Percentiles rank a stretch among this genome's conserved stretches.
Conservation (phyloP, 2,113 vertebrate species). For the Varanus salvator region DNA sequence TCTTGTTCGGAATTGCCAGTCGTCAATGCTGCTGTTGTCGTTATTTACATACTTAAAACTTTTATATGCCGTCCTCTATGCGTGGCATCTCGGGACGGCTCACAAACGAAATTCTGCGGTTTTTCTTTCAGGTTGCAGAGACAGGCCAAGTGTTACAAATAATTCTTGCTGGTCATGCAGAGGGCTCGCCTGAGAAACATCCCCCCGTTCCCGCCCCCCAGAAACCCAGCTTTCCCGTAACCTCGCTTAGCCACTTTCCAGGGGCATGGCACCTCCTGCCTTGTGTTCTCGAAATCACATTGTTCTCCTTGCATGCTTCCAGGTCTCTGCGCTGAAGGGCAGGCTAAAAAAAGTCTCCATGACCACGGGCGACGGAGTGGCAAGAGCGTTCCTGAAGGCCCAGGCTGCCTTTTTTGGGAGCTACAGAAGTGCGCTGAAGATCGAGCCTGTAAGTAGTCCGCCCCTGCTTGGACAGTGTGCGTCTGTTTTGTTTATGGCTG, state of each 20-base stretch:
- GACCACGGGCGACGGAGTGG: slow-evolving; percentile 92
- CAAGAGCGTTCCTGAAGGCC: slow-evolving; percentile 93
- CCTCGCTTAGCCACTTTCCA: too few relatives aligned
- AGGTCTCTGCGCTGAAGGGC: slow-evolving; percentile 94
- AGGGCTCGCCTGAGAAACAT: background rate
- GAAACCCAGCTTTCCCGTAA: too few relatives aligned
- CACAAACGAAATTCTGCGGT: too few relatives aligned
- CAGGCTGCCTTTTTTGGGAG: slow-evolving; percentile 95
- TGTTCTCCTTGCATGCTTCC: slow-evolving; percentile 28
- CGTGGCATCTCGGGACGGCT: too few relatives aligned
- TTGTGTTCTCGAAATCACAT: slow-evolving; percentile 33
- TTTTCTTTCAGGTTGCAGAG: background rate
- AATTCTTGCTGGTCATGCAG: too few relatives aligned
- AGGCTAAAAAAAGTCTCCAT: slow-evolving; percentile 95
- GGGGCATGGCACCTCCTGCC: background rate
- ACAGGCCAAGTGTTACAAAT: background rate
- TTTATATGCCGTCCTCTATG: too few relatives aligned
- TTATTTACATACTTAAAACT: too few relatives aligned
- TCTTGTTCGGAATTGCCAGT: background rate
- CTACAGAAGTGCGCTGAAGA: slow-evolving; percentile 93
- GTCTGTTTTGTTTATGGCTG: background rate
- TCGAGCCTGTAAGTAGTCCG: slow-evolving; percentile 88
- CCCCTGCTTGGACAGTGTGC: background rate
- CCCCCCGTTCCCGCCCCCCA: background rate
- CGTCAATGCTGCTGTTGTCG: background rate